Evolutionary conservation across 2,797 vertebrate genomes (phyloP), one percentile per base, ranked within the genome.

Genomic region (Coracias cyanogaster): DNA sequence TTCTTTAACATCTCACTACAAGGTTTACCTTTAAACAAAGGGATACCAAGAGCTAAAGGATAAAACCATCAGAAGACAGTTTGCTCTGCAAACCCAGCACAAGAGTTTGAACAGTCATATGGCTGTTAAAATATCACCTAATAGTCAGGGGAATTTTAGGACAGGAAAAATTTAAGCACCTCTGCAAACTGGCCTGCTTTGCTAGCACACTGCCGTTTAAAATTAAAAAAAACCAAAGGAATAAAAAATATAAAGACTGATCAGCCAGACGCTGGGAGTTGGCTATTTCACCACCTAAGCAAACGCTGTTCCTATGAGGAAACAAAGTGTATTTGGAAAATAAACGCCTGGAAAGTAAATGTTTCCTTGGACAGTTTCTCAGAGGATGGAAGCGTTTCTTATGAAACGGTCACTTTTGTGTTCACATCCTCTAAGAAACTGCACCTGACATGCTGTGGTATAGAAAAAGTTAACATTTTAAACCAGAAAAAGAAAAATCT

Each of bases 21-120:
- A 94, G 95, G 25, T 60, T 87, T 96, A 96, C 96, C 96, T 96
- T 96, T 97, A 94, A 97, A 98, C 96, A 96, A 97, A 97, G 96
- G 82, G 71, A 90, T 86, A 55, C 41, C 89, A 5, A 65, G 92
- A 93, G 84, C 85, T 97, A 93, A 88, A 96, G 86, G 83, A 92
- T 96, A 95, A 96, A 97, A 97, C 91, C 17, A 19, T 6, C 45
- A 46, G 45, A 15, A 97, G 93, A 54, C 49, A 79, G 82, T 89
- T 95, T 89, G 95, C 49, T 93, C 57, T 92, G 94, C 93, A 97
- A 97, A 97, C 61, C 66, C 79, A 93, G 83, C 69, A 37, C 33
- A 5, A 16, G 74, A 95, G 91, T 79, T 90, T 70, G 49, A 67
- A 89, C 94, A 91, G 76, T 31, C 82, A 6, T 39, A 37, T 16